phyloP scores from a whole-genome alignment of 2,113 vertebrate genomes.

The Ictalurus furcatus region DNA sequence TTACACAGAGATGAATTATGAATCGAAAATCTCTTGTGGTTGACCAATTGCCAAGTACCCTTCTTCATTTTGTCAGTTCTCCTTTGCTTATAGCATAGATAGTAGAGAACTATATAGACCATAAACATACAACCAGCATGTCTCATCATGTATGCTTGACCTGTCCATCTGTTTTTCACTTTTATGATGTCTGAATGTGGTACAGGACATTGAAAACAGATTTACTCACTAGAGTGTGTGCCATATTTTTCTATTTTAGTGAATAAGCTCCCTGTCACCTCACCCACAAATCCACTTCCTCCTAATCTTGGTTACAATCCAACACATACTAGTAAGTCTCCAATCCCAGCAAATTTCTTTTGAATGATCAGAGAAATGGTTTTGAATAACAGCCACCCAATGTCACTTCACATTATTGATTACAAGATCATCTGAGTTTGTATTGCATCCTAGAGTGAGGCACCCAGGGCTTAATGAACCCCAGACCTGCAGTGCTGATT shows the following conservation, averaged over 20 bases:
- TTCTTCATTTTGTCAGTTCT: conserved; percentile 29
- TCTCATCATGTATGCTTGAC: conserved; percentile 9
- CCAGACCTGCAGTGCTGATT: conserved; percentile 53
- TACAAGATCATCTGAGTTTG: conserved; percentile 52
- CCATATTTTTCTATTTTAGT: conserved; percentile 36
- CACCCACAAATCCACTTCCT: conserved; percentile 7
- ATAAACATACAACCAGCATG: background rate
- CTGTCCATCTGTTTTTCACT: conserved; percentile 49
- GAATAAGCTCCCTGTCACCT: background rate
- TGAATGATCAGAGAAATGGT: conserved; percentile 34
- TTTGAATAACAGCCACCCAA: conserved; percentile 32
- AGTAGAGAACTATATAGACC: background rate
- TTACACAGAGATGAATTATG: conserved; percentile 70
- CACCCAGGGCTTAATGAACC: conserved; percentile 50
- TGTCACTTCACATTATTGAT: conserved; percentile 52
- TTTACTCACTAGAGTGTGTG: conserved; percentile 30
- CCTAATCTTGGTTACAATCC: conserved; percentile 1
- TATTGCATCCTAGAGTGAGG: conserved; percentile 42
- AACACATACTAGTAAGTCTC: conserved; percentile 2
- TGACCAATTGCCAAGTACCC: conserved; percentile 28
- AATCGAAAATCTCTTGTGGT: conserved; percentile 63
- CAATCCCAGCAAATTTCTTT: conserved; percentile 16
- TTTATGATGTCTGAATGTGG: conserved; percentile 52
- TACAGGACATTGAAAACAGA: conserved; percentile 58
- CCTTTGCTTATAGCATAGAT: background rate